Percentiles rank a stretch among this genome's conserved stretches.
Evolutionary conservation across 2,888 invertebrate genomes (phyloP).

Genomic region (Spialia ferax): DNA sequence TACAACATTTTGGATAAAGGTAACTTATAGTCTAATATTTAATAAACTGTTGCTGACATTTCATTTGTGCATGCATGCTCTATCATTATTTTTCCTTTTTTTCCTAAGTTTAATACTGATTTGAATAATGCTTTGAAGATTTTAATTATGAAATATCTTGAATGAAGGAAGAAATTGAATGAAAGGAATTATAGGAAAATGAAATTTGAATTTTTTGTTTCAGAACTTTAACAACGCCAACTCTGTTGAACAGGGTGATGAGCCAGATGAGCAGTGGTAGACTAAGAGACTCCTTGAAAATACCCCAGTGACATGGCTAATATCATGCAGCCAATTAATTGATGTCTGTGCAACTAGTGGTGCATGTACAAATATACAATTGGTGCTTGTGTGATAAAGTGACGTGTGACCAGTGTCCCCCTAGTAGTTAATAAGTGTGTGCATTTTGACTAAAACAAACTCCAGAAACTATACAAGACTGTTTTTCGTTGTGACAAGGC

Average conservation of each 20-base stretch:
- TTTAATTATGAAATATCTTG: too few relatives aligned
- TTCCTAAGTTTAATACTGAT: too few relatives aligned
- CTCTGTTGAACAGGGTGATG: constrained; percentile 63
- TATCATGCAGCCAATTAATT: constrained; percentile 48
- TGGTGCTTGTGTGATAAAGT: constrained; percentile 64
- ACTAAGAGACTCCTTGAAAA: constrained; percentile 56
- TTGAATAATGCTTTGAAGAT: too few relatives aligned
- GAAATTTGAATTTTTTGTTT: constrained; percentile 45
- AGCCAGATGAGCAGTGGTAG: constrained; percentile 87
- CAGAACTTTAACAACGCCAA: constrained; percentile 71
- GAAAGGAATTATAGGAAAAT: neutral
- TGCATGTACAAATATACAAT: constrained; percentile 60
- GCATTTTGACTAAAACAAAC: constrained; percentile 1
- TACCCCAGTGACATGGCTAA: constrained; percentile 48
- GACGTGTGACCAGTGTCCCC: constrained; percentile 1
- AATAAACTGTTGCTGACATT: neutral
- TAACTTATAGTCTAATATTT: constrained; percentile 4
- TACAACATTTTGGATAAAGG: constrained; percentile 40
- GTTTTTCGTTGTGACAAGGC: constrained; percentile 59
- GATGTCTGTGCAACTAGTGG: constrained; percentile 61
- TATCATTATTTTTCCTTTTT: neutral
- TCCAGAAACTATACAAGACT: constrained; percentile 52
- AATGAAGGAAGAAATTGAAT: too few relatives aligned
- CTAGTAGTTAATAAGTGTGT: constrained; percentile 2
- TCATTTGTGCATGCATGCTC: neutral